Evolutionary conservation across 2,113 vertebrate genomes (phyloP).

Genomic region (Benitochromis conjunctus): DNA sequence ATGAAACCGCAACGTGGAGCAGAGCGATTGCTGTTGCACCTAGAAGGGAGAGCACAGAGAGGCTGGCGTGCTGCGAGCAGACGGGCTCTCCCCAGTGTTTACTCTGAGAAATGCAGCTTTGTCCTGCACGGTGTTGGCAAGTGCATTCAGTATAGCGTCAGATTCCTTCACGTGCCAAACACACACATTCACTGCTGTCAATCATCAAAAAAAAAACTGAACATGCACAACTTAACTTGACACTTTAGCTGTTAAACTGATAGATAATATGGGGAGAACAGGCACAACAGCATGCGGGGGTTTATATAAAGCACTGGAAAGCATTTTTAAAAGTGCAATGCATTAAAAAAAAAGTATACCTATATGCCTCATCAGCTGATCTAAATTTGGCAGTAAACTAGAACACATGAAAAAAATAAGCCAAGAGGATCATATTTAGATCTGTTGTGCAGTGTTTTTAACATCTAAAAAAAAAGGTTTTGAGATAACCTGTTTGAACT

Average conservation of each 20-base stretch:
- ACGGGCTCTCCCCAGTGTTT: slow-evolving; percentile 56
- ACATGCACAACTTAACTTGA: neutral
- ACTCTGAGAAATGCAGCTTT: slow-evolving; percentile 18
- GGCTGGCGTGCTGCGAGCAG: neutral
- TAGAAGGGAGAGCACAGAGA: neutral
- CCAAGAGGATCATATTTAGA: neutral
- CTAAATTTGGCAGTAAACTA: neutral
- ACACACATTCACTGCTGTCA: neutral
- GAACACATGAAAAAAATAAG: neutral
- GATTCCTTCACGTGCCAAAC: neutral
- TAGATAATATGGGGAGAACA: neutral
- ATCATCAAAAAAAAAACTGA: neutral
- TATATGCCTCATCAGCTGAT: neutral
- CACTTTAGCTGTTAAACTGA: neutral
- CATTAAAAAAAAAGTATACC: neutral
- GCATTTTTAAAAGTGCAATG: neutral
- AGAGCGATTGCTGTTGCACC: slow-evolving; percentile 3
- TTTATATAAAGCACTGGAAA: neutral
- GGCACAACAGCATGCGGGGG: neutral
- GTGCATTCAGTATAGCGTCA: neutral
- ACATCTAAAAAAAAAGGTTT: neutral
- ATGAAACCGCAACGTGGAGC: slow-evolving; percentile 44
- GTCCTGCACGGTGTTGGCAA: neutral
- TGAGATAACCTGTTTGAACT: neutral
- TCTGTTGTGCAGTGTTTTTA: neutral